These are phyloP conservation scores for Sarcophaga peregrina DNA, from an alignment of 1,140 invertebrate species.

Conservation along the genomic window DNA sequence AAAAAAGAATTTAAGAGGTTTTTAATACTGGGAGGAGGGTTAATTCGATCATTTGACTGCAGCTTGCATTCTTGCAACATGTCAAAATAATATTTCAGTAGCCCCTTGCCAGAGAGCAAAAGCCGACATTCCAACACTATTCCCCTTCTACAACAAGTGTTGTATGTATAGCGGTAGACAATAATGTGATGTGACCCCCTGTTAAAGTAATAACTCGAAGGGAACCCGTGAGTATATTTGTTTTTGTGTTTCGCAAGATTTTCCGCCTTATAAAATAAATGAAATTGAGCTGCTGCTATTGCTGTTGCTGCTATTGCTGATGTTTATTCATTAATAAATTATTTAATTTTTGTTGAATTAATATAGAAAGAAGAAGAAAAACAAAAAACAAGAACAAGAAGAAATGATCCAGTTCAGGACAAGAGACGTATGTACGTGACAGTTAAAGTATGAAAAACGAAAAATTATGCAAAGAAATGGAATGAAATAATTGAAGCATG, in stretches of 20 bases:
- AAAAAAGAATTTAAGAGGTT: not conserved
- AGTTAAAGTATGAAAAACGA: not conserved
- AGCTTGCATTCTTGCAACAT: not conserved
- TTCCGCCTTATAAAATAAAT: slow-evolving; percentile 15
- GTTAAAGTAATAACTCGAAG: not conserved
- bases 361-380: no score
- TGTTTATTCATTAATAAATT: not conserved
- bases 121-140: not conserved
- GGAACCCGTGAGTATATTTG: not conserved
- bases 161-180: no score
- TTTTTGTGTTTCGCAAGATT: slow-evolving; percentile 2
- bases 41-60: not conserved
- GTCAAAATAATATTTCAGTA: slow-evolving; percentile 33
- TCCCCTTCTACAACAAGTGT: no score
- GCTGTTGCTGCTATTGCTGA: not conserved
- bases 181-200: not conserved
- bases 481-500: slow-evolving; percentile 15
- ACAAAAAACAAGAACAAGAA: no score
- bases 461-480: not conserved
- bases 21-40: not conserved
- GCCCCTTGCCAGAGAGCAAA: not conserved
- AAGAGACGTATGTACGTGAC: not conserved
- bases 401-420: not conserved
- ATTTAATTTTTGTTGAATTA: not conserved
- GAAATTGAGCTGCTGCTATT: not conserved